A percentile compares a stretch with the other conserved stretches of the same genome.
Evolutionary conservation across 2,113 vertebrate species (phyloP).

Genomic region (Sminthopsis crassicaudata): DNA sequence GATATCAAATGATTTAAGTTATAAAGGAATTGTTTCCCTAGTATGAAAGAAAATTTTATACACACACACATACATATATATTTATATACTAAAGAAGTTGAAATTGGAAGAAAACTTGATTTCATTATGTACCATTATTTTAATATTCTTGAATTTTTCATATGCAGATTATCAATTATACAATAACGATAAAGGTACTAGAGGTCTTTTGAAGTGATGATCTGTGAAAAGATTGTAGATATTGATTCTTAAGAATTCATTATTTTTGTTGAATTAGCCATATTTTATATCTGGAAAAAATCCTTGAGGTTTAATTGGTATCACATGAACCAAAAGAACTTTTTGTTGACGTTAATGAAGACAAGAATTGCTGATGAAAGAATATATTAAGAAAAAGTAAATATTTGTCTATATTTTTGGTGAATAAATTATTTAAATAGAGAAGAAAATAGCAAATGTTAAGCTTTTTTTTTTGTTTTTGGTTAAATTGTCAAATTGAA

Average conservation of each 20-base stretch:
- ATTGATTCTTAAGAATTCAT: background rate
- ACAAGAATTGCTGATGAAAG: background rate
- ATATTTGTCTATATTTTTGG: background rate
- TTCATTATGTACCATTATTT: background rate
- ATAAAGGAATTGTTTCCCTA: background rate
- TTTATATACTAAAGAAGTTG: background rate
- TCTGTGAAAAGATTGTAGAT: background rate
- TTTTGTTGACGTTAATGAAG: constrained; percentile 3
- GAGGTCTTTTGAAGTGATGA: background rate
- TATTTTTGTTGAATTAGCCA: constrained; percentile 21
- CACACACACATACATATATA: background rate
- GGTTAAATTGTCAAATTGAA: background rate
- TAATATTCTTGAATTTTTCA: background rate
- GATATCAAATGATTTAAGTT: background rate
- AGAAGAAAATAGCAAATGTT: constrained; percentile 8
- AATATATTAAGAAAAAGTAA: background rate
- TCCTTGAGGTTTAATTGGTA: constrained; percentile 50
- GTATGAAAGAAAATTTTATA: background rate
- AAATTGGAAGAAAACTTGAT: background rate
- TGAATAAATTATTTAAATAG: constrained; percentile 49
- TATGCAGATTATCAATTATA: background rate
- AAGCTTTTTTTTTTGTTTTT: accelerated
- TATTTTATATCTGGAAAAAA: constrained; percentile 58
- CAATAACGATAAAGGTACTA: background rate
- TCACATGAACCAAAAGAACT: constrained; percentile 34